Evolutionary conservation across 2,797 vertebrate genomes (phyloP).

Genomic region (Notolepis coatsorum): DNA sequence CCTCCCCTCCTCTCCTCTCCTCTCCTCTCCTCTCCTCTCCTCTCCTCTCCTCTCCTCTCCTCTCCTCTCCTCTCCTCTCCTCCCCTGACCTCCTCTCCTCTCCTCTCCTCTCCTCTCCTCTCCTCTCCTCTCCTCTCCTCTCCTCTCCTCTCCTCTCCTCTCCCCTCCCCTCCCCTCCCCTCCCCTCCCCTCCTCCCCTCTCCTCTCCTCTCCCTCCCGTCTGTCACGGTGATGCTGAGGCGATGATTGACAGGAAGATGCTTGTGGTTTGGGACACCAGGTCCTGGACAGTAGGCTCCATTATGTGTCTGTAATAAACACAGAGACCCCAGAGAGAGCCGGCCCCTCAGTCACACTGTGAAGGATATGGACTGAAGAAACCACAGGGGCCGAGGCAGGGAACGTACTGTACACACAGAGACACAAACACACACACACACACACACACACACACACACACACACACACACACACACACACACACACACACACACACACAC

Average conservation of each 20-base stretch:
- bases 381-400: conserved; percentile 24
- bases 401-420: conserved; percentile 7
- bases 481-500: not conserved
- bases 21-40: not conserved
- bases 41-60: not conserved
- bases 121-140: not conserved
- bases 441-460: conserved; percentile 5
- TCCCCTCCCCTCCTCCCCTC: not conserved
- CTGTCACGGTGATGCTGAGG: conserved; percentile 61
- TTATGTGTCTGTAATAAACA: conserved; percentile 64
- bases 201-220: conserved; percentile 6
- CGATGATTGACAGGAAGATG: conserved; percentile 58
- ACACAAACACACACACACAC: too few relatives aligned
- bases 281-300: conserved; percentile 60
- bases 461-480: not conserved
- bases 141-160: too few relatives aligned
- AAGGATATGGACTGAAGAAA: conserved; percentile 45
- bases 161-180: not conserved
- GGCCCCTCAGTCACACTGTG: conserved; percentile 42
- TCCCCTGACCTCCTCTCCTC: not conserved
- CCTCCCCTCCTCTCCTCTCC: not conserved
- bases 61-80: not conserved
- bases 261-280: conserved; percentile 24
- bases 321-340: conserved; percentile 28
- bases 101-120: not conserved